Conservation (phyloP, 2,888 invertebrate genomes). For the Pandemis cinnamomeana region DNA sequence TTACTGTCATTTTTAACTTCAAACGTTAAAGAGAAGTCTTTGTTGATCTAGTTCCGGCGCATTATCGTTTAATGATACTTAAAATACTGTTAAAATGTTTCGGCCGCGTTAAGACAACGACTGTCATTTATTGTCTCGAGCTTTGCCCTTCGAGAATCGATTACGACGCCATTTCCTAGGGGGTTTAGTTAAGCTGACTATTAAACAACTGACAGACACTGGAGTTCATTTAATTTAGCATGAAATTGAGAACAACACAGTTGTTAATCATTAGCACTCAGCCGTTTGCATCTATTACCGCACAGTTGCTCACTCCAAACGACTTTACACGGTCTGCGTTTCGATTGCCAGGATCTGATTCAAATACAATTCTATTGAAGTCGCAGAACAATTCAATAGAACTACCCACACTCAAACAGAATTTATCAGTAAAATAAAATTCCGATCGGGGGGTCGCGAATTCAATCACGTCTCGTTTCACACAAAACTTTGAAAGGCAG, state of each 20-base stretch:
- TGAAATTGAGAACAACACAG: neutral
- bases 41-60: conserved; percentile 8
- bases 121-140: conserved; percentile 33
- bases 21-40: conserved; percentile 2
- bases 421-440: neutral
- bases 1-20: neutral
- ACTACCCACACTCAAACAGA: neutral
- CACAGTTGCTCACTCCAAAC: neutral
- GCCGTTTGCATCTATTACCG: neutral
- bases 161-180: conserved; percentile 26
- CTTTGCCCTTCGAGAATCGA: conserved; percentile 35
- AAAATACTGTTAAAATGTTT: conserved; percentile 36
- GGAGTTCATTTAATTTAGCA: conserved; percentile 24
- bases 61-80: conserved; percentile 23
- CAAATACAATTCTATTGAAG: neutral
- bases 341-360: neutral
- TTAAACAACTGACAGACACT: conserved; percentile 29
- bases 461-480: neutral
- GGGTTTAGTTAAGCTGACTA: conserved; percentile 29
- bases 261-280: neutral
- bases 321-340: neutral
- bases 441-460: neutral
- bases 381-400: neutral
- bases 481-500: neutral
- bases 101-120: conserved; percentile 29